Evolutionary conservation across 92 coral and sea anemone species (phyloP).

Genomic region (Porites cylindrica): DNA sequence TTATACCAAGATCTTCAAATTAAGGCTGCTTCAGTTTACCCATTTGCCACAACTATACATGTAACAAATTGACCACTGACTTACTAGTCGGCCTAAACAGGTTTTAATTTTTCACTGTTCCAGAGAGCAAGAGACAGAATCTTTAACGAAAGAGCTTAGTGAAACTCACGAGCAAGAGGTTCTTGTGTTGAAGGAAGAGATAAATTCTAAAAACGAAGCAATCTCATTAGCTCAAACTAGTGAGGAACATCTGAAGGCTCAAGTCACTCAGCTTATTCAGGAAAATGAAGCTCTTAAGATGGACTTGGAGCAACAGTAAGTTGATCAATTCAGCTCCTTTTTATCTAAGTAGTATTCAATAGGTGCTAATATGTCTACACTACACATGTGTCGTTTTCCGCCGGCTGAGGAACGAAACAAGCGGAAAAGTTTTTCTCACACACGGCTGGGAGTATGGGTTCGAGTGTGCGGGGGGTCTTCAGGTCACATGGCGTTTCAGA

Average conservation of each 20-base stretch:
- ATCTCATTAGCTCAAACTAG: conserved; percentile 40
- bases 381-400: too few relatives aligned
- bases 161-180: conserved; percentile 22
- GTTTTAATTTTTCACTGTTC: background rate
- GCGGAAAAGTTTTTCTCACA: too few relatives aligned
- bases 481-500: too few relatives aligned
- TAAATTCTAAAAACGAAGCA: background rate
- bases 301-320: conserved; percentile 35
- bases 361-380: too few relatives aligned
- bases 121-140: conserved; percentile 51
- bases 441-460: too few relatives aligned
- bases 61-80: background rate
- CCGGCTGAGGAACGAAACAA: too few relatives aligned
- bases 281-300: conserved; percentile 40
- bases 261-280: conserved; percentile 71
- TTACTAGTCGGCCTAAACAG: background rate
- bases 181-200: conserved; percentile 24
- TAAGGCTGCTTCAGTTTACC: too few relatives aligned
- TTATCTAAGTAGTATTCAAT: background rate
- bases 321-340: background rate
- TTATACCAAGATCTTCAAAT: too few relatives aligned
- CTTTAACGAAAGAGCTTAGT: conserved; percentile 43
- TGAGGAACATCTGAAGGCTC: conserved; percentile 56
- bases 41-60: background rate
- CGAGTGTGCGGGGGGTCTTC: too few relatives aligned